Conservation (phyloP, 2,113 vertebrate genomes). For the Cariama cristata region DNA sequence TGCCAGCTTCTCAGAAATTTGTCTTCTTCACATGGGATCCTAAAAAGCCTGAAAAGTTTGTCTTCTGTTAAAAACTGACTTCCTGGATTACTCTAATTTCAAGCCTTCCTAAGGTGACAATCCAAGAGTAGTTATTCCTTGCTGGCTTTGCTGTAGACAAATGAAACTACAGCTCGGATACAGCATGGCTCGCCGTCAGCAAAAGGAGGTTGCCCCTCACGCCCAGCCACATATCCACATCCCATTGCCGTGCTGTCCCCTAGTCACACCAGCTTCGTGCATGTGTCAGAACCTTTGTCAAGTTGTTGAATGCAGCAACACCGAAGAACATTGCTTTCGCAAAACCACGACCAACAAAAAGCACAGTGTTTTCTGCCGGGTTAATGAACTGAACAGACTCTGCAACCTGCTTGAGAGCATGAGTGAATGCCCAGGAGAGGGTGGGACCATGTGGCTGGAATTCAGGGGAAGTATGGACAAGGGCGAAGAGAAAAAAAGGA, state of each 20-base stretch:
- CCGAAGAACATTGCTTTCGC: neutral
- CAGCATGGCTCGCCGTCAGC: neutral
- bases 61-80: neutral
- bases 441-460: neutral
- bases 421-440: neutral
- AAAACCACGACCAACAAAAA: neutral
- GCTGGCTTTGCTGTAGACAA: neutral
- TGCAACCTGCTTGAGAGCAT: neutral
- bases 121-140: neutral
- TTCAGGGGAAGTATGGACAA: neutral
- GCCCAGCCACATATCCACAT: neutral
- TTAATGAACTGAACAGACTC: neutral
- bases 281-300: neutral
- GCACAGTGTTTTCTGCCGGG: neutral
- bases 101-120: neutral
- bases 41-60: neutral
- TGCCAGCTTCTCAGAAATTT: neutral
- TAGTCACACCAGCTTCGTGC: neutral
- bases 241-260: accelerated
- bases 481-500: neutral
- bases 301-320: neutral
- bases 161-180: accelerated
- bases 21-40: neutral
- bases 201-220: neutral
- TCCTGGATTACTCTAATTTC: neutral